These are phyloP conservation scores for Chironex yamaguchii DNA, from an alignment of 30 jellyfish, hydroid and myxozoan species.

Conservation along the genomic window DNA sequence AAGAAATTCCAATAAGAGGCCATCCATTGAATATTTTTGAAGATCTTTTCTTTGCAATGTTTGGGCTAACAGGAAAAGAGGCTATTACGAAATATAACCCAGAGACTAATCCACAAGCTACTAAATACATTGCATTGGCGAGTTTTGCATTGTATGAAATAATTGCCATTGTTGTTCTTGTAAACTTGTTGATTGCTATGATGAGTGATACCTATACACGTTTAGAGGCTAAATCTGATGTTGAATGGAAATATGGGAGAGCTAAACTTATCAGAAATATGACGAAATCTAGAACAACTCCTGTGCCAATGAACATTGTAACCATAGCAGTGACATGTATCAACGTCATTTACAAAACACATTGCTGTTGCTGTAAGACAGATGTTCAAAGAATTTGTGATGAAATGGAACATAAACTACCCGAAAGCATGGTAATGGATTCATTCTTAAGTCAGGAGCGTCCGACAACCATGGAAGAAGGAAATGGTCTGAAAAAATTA, in stretches of 20 bases:
- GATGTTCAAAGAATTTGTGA: slow-evolving; percentile 68
- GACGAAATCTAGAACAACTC: slow-evolving; percentile 91
- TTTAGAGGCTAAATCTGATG: slow-evolving; percentile 90
- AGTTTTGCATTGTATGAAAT: slow-evolving; percentile 84
- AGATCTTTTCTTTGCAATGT: slow-evolving; percentile 83
- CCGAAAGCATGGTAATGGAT: slow-evolving; percentile 72
- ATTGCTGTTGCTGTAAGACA: slow-evolving; percentile 89
- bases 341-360: slow-evolving; percentile 61
- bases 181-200: slow-evolving; percentile 98
- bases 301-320: slow-evolving; percentile 87
- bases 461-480: slow-evolving; percentile 68
- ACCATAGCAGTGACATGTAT: slow-evolving; percentile 66
- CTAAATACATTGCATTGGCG: slow-evolving; percentile 77
- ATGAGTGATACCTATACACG: slow-evolving; percentile 96
- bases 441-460: slow-evolving; percentile 74
- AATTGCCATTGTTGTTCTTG: slow-evolving; percentile 80
- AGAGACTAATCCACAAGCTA: slow-evolving; percentile 80
- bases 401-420: slow-evolving; percentile 72
- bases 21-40: slow-evolving; percentile 64
- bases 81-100: slow-evolving; percentile 54
- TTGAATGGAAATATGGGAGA: slow-evolving; percentile 98
- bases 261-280: slow-evolving; percentile 90
- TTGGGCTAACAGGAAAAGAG: slow-evolving; percentile 79
- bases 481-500: slow-evolving; percentile 65
- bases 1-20: slow-evolving; percentile 49